Conservation (phyloP, 2,888 invertebrate genomes). For the Barypeithes pellucidus region DNA sequence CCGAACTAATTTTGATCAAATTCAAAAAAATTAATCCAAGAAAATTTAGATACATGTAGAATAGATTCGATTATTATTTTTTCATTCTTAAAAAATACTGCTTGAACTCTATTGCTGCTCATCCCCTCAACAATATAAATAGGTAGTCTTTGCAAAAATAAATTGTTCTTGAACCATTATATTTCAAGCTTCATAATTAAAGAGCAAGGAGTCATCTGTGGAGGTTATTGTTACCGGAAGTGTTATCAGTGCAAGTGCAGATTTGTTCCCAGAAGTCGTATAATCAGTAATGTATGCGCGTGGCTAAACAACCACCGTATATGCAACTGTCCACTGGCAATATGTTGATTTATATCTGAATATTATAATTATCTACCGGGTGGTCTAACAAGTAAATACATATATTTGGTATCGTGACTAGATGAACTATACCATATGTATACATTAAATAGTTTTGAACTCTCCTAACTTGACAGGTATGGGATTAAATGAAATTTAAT, state of each 20-base stretch:
- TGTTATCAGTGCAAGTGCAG: constrained; percentile 68
- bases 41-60: no score
- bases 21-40: no score
- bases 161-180: constrained; percentile 6
- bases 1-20: no score
- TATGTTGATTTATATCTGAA: constrained; percentile 1
- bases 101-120: no score
- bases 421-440: no score
- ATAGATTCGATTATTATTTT: no score
- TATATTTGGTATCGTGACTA: not conserved
- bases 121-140: no score
- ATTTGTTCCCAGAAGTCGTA: constrained; percentile 66
- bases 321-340: constrained; percentile 8
- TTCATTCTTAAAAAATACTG: no score
- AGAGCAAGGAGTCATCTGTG: constrained; percentile 57
- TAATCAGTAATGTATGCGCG: constrained; percentile 59
- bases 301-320: constrained; percentile 53
- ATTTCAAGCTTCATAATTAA: constrained; percentile 27
- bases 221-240: constrained; percentile 70
- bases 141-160: no score
- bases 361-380: constrained; percentile 4
- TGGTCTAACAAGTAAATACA: not conserved
- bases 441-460: no score
- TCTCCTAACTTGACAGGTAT: no score
- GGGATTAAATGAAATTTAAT: no score